Conservation (phyloP, 2,797 vertebrate species). For the Paramormyrops hopkinsi region DNA sequence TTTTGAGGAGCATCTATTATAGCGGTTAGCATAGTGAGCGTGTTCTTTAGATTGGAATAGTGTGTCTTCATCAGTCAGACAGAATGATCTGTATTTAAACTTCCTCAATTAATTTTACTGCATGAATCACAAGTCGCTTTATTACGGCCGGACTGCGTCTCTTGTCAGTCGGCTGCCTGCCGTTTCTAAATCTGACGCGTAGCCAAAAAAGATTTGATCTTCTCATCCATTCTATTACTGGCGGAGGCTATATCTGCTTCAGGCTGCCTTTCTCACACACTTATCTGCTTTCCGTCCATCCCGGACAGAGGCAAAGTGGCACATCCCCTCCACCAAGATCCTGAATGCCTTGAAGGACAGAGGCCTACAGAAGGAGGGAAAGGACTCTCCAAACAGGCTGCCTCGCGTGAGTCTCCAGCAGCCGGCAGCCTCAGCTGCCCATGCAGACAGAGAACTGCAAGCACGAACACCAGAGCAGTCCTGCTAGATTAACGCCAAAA, state of each 20-base stretch:
- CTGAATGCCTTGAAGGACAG: conserved; percentile 67
- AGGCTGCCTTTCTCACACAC: not conserved
- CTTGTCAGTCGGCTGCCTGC: not conserved
- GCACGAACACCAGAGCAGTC: not conserved
- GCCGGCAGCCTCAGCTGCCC: no score
- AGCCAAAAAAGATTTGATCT: not conserved
- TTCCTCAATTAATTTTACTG: not conserved
- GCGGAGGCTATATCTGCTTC: not conserved
- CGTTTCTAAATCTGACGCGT: not conserved
- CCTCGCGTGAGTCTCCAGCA: conserved; percentile 62
- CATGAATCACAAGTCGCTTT: not conserved
- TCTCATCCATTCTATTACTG: not conserved
- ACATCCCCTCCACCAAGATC: conserved; percentile 65
- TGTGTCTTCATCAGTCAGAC: not conserved
- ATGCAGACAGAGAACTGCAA: not conserved
- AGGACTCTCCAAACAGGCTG: conserved; percentile 68
- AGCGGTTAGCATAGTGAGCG: not conserved
- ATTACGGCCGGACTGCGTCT: not conserved
- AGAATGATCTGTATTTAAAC: not conserved
- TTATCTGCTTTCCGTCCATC: not conserved
- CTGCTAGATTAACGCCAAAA: not conserved
- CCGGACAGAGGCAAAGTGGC: conserved; percentile 70
- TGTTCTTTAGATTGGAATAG: not conserved
- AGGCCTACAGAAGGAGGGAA: conserved; percentile 65
- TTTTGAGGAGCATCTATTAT: not conserved